Base-by-base conservation (phyloP, 2,113 vertebrate species). In the Paraplagusia blochii region DNA sequence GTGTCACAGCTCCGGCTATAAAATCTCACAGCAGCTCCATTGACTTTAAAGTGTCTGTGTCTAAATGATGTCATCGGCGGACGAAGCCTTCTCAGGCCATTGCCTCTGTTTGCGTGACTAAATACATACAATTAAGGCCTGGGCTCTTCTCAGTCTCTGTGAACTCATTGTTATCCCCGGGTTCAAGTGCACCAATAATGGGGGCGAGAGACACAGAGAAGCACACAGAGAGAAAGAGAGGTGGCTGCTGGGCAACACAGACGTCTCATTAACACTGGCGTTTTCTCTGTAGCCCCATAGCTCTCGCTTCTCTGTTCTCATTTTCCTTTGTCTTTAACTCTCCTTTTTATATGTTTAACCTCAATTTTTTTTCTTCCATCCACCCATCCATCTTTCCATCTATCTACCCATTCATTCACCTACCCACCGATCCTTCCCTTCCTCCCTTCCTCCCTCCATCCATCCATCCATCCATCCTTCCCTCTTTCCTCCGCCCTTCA, bases 31-130 rank as follows among this genome's bases (percentile, higher is more conserved):
- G 91, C 92, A 91, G 91, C 91, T 92, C 92, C 90, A 92, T 88
- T 85, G 93, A 95, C 93, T 90, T 29, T 93, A 86, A 91, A 92
- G 80, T 81, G 79, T 72, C 81, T 90, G 90, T 85, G 87, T 91
- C 94, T 87, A 91, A 93, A 92, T 94, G 91, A 95, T 95, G 94
- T 96, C 94, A 95, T 93, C 90, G 90, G 93, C 94, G 95, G 95
- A 94, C 93, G 93, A 93, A 93, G 92, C 94, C 90, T 97, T 96
- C 95, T 93, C 95, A 96, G 94, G 93, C 94, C 94, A 95, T 94
- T 94, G 94, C 94, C 91, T 93, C 92, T 94, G 95, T 97, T 95
- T 98, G 96, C 94, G 95, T 98, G 96, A 99, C 97, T 97, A 98
- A 98, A 96, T 95, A 95, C 95, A 95, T 94, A 98, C 95, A 97